Conservation (phyloP, 1,140 invertebrate species). For the Hyles euphorbiae region DNA sequence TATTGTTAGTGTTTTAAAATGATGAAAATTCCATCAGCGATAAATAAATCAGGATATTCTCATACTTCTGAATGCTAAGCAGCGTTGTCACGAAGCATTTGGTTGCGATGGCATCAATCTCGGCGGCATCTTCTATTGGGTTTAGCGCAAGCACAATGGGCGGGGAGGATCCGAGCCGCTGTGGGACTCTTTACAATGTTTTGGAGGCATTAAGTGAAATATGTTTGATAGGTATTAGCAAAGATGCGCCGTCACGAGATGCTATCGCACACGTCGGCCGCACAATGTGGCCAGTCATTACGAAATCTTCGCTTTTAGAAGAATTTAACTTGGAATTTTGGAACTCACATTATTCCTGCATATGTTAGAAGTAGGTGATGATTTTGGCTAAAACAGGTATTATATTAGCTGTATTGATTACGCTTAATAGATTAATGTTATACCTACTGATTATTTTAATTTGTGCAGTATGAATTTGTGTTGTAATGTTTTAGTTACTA, state of each 20-base stretch:
- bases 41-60: too few relatives aligned
- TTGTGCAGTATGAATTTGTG: too few relatives aligned
- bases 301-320: constrained; percentile 14
- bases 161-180: constrained; percentile 15
- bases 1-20: too few relatives aligned
- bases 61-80: not conserved
- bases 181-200: constrained; percentile 17
- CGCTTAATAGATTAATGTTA: too few relatives aligned
- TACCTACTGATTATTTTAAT: too few relatives aligned
- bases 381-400: too few relatives aligned
- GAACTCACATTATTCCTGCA: too few relatives aligned
- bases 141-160: constrained; percentile 50
- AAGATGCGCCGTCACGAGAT: constrained; percentile 61
- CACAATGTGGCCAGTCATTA: constrained; percentile 32
- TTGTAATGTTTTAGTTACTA: too few relatives aligned
- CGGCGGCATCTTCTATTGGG: constrained; percentile 45
- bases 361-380: too few relatives aligned
- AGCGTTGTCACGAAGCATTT: not conserved
- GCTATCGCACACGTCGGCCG: constrained; percentile 17
- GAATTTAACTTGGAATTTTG: too few relatives aligned
- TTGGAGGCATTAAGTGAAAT: constrained; percentile 12
- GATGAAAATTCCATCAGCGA: too few relatives aligned
- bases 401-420: too few relatives aligned
- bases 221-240: constrained; percentile 46
- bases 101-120: constrained; percentile 6